Conservation (phyloP, 2,113 vertebrate species). For the Dromas ardeola region DNA sequence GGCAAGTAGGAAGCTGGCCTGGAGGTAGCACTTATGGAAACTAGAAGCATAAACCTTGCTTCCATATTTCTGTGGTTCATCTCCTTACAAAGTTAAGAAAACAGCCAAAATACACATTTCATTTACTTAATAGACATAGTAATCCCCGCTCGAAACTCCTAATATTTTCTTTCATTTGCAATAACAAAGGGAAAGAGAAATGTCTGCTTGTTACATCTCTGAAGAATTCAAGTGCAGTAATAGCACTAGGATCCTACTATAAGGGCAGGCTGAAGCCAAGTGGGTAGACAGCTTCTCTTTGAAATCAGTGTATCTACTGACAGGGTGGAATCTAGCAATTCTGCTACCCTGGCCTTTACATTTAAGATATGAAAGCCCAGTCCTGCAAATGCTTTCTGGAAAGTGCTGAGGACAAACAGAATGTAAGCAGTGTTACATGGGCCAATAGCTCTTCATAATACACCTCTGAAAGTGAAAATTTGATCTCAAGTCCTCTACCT, state of each 20-base stretch:
- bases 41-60: neutral
- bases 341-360: neutral
- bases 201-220: slow-evolving; percentile 20
- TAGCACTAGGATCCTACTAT: neutral
- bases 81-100: neutral
- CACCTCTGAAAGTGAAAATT: slow-evolving; percentile 17
- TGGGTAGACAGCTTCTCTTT: neutral
- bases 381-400: neutral
- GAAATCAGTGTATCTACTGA: neutral
- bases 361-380: neutral
- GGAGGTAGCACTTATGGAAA: neutral
- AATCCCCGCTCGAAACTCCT: neutral
- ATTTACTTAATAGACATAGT: neutral
- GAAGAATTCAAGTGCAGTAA: slow-evolving; percentile 23
- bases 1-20: neutral
- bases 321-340: neutral
- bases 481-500: slow-evolving; percentile 25
- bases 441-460: slow-evolving; percentile 13
- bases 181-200: neutral
- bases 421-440: neutral
- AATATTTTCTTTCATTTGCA: neutral
- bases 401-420: slow-evolving; percentile 34
- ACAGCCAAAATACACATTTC: neutral
- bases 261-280: neutral
- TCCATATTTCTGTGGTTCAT: neutral